Evolutionary conservation across 64 coral and sea anemone species (phyloP).

Genomic region (Dendrophyllia cribrosa): DNA sequence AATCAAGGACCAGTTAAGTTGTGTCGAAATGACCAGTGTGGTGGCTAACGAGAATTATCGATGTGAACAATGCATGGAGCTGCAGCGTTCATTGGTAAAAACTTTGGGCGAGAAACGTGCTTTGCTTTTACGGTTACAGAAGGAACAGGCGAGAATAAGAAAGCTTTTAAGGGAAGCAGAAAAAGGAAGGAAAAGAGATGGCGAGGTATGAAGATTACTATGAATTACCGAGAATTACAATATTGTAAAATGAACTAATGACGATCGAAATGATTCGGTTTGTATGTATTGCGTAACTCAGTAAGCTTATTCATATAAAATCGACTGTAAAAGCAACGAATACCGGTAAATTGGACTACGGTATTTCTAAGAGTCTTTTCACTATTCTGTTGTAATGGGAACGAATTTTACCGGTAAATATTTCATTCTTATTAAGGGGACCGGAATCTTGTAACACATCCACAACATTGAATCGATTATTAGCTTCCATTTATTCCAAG

Average conservation of each 20-base stretch:
- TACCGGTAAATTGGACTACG: no score
- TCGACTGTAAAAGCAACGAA: not conserved
- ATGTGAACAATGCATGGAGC: constrained; percentile 76
- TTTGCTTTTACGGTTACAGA: constrained; percentile 83
- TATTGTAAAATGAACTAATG: not conserved
- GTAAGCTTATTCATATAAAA: not conserved
- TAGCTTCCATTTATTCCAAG: no score
- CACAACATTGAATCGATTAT: no score
- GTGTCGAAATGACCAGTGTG: not conserved
- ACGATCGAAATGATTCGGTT: not conserved
- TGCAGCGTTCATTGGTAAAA: constrained; percentile 75
- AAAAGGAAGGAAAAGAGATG: constrained; percentile 30
- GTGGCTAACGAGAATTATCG: constrained; percentile 16
- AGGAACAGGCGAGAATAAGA: constrained; percentile 75
- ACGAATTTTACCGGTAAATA: no score
- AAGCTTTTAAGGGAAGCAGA: constrained; percentile 73
- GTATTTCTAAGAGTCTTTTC: no score
- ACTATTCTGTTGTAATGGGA: no score
- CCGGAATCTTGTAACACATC: no score
- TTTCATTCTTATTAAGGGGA: no score
- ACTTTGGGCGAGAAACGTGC: constrained; percentile 84
- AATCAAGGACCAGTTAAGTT: not conserved
- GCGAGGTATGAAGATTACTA: constrained; percentile 41
- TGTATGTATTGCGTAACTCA: not conserved
- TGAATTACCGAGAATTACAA: not conserved